Conservation (phyloP, 1,140 invertebrate genomes). For the Drosophila watanabei region DNA sequence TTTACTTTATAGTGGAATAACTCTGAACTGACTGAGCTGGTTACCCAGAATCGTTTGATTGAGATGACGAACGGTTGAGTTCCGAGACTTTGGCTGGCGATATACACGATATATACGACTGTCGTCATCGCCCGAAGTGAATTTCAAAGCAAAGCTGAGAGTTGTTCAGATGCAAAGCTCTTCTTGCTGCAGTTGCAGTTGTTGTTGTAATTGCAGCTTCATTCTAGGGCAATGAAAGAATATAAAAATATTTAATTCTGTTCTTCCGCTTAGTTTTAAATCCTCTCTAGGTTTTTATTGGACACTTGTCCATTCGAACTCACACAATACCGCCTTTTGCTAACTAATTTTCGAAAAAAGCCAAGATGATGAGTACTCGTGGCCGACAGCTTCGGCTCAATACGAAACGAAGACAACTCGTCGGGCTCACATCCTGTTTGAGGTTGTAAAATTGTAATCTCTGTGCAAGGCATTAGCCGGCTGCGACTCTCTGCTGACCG, state of each 20-base stretch:
- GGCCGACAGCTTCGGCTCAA: background rate
- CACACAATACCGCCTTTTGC: constrained; percentile 14
- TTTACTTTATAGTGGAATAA: background rate
- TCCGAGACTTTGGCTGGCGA: constrained; percentile 50
- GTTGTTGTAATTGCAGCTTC: constrained; percentile 12
- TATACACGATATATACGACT: constrained; percentile 48
- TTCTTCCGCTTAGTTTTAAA: constrained; percentile 53
- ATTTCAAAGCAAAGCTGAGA: constrained; percentile 70
- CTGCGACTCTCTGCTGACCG: background rate
- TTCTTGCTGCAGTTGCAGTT: constrained; percentile 18
- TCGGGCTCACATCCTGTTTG: constrained; percentile 37
- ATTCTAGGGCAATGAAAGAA: constrained; percentile 29
- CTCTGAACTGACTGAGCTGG: constrained; percentile 20
- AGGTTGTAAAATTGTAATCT: constrained; percentile 30
- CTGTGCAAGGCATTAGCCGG: background rate
- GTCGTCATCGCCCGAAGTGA: constrained; percentile 73
- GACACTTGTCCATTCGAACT: constrained; percentile 22
- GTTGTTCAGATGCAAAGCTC: constrained; percentile 24
- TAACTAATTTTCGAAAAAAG: constrained; percentile 35
- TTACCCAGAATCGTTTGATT: constrained; percentile 31
- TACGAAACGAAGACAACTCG: constrained; percentile 2
- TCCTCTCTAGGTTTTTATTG: constrained; percentile 32
- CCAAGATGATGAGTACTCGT: constrained; percentile 14
- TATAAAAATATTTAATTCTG: constrained; percentile 63
- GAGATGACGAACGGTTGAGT: constrained; percentile 60